Evolutionary conservation across 2,888 invertebrate genomes (phyloP).

Genomic region (Scelioninae gen. 2): DNA sequence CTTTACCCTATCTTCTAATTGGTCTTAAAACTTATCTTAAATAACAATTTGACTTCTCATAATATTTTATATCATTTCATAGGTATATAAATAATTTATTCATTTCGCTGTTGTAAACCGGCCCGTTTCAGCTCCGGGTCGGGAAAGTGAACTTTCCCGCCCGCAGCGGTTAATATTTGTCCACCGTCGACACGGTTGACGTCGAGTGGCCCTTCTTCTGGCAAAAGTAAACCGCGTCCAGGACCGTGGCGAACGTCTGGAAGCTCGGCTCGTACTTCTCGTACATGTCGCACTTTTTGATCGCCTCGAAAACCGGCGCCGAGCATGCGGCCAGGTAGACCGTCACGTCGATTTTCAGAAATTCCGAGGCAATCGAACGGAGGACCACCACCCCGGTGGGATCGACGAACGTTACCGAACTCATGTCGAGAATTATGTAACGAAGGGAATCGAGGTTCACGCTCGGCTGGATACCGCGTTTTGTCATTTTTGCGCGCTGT

Average conservation of each 20-base stretch:
- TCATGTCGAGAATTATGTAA: constrained; percentile 79
- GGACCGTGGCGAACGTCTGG: constrained; percentile 79
- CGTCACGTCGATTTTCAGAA: constrained; percentile 76
- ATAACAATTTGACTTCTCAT: too few species aligned
- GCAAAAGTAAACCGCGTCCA: constrained; percentile 79
- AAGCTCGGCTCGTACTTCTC: constrained; percentile 72
- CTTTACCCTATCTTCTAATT: too few species aligned
- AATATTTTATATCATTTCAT: too few species aligned
- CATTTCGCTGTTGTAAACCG: too few species aligned
- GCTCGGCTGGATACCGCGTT: constrained; percentile 64
- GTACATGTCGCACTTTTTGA: constrained; percentile 72
- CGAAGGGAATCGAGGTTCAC: constrained; percentile 63
- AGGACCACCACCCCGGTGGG: constrained; percentile 80
- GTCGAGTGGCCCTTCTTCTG: constrained; percentile 45
- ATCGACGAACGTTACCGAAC: constrained; percentile 80
- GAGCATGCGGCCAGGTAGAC: constrained; percentile 78
- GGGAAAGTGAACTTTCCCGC: too few species aligned
- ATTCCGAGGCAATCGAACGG: constrained; percentile 77
- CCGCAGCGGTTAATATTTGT: constrained; percentile 29
- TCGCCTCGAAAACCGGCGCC: constrained; percentile 72
- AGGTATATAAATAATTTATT: too few species aligned
- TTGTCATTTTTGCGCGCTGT: constrained; percentile 73
- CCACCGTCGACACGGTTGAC: constrained; percentile 6
- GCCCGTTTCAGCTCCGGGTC: too few species aligned
- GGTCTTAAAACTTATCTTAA: too few species aligned